Percentiles rank a stretch among this genome's conserved stretches.
phyloP scores from a whole-genome alignment of 1,140 invertebrate species.

The Procambarus clarkii region DNA sequence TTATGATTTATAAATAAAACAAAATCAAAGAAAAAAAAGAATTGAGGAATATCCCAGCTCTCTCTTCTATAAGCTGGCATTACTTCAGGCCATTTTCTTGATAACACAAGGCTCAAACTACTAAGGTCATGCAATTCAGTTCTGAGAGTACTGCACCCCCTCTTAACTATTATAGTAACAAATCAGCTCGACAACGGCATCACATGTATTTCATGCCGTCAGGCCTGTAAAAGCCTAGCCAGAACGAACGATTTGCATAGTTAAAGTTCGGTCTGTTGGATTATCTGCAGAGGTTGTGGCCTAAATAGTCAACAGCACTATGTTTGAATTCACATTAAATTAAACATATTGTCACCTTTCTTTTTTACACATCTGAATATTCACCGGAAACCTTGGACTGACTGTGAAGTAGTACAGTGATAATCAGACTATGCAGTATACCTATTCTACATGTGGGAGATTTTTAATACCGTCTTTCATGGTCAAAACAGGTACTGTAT shows the following conservation, averaged over 20 bases:
- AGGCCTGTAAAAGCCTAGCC: background rate
- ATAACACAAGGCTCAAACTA: background rate
- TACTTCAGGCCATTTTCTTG: background rate
- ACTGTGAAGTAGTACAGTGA: background rate
- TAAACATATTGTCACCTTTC: background rate
- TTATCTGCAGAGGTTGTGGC: background rate
- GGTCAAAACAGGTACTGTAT: background rate
- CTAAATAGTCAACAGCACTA: background rate
- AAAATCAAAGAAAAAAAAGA: background rate
- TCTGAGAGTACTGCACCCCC: background rate
- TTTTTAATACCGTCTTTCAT: background rate
- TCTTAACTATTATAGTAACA: background rate
- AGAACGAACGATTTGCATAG: background rate
- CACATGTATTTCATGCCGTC: background rate
- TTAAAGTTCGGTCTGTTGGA: background rate
- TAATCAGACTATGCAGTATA: too few relatives aligned
- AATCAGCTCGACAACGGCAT: background rate
- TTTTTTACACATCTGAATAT: background rate
- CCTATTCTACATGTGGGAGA: too few relatives aligned
- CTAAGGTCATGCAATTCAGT: background rate
- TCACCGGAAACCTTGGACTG: background rate
- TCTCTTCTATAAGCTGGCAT: background rate
- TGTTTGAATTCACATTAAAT: background rate
- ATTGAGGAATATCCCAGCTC: background rate
- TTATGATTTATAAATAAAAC: background rate